A percentile compares a stretch with the other conserved stretches of the same genome.
Conservation (phyloP, 1,140 invertebrate genomes). For the Charaxes varanes region DNA sequence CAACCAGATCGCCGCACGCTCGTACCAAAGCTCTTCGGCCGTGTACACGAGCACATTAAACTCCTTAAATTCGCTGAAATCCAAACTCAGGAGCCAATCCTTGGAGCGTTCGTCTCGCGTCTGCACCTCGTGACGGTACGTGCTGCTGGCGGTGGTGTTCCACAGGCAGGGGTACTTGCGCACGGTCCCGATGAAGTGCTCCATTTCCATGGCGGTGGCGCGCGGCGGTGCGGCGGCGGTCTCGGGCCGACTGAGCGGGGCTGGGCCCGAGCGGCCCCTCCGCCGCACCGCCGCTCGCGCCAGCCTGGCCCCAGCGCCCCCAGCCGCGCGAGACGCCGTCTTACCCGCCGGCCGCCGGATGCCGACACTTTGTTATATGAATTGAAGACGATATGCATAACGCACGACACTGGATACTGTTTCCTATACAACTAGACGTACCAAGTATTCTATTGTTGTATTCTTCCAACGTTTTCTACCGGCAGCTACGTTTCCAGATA, state of each 20-base stretch:
- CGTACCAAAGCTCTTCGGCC: slow-evolving; percentile 54
- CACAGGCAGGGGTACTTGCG: slow-evolving; percentile 63
- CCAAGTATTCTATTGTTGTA: no score
- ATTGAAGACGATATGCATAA: no score
- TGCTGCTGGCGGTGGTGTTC: slow-evolving; percentile 54
- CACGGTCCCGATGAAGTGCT: slow-evolving; percentile 60
- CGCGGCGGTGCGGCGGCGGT: slow-evolving; percentile 23
- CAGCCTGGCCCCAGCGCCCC: slow-evolving; percentile 16
- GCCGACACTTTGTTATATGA: no score
- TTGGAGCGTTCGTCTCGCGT: slow-evolving; percentile 36
- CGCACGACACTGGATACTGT: no score
- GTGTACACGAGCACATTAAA: slow-evolving; percentile 54
- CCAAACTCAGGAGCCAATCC: slow-evolving; percentile 47
- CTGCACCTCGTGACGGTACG: slow-evolving; percentile 41
- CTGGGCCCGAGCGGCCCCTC: slow-evolving; percentile 23
- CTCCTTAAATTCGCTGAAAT: slow-evolving; percentile 38
- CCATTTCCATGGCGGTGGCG: slow-evolving; percentile 52
- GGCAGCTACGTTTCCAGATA: no score
- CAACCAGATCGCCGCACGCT: slow-evolving; percentile 62
- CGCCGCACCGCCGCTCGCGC: slow-evolving; percentile 11
- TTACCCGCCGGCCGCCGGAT: slow-evolving; percentile 3
- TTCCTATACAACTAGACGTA: no score
- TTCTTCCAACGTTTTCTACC: no score
- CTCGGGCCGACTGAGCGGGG: slow-evolving; percentile 16
- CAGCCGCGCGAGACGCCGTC: slow-evolving; percentile 8